Evolutionary conservation across 1,140 invertebrate species (phyloP), one percentile per base, ranked within the genome.

Genomic region (Cylas formicarius): DNA sequence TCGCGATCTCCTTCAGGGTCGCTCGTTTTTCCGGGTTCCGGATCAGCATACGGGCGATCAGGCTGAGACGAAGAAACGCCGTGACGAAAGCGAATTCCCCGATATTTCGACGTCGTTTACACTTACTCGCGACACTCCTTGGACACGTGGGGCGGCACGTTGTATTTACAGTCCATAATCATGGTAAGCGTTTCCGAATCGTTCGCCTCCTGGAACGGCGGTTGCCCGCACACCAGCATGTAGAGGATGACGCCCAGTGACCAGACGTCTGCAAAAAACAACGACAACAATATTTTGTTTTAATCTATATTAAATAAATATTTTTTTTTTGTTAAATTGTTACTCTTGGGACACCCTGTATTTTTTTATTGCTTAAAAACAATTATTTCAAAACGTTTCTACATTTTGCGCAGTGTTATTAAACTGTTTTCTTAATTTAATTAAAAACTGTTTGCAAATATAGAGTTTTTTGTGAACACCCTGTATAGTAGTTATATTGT

Each of bases 131-230:
- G 81, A 67, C 94, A 97, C 42, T 78, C 77, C 14, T 76, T 70
- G n/a, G 90, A 91, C 18, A 99, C 81, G 67, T 94, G 84, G 18
- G 75, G 63, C 39, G 95, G 93, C 57, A 97, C 84, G 33, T 84
- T 84, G 65, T 97, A 99, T 76, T 96, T 97, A 73, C 94, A 97
- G 66, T 99, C 96, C 88, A 99, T 95, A 49, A 99, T 99, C 90
- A 96, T 97, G 2, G 93, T 98, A 10, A 99, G 70, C 1, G 96
- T 99, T 75, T 99, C 96, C 61, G 91, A 97, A 66, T 99, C 96
- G 70, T 97, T 99, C 16, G 93, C 92, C 73, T 98, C 95, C 71
- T 98, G 93, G 67, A 99, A 99, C 10, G 96, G 96, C 10, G 94
- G 84, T 61, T 89, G 82, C 10, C 96, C 96, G 71, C 89, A 94